Evolutionary conservation across 2,113 vertebrate genomes (phyloP).

Genomic region (Sarotherodon lohbergeri): DNA sequence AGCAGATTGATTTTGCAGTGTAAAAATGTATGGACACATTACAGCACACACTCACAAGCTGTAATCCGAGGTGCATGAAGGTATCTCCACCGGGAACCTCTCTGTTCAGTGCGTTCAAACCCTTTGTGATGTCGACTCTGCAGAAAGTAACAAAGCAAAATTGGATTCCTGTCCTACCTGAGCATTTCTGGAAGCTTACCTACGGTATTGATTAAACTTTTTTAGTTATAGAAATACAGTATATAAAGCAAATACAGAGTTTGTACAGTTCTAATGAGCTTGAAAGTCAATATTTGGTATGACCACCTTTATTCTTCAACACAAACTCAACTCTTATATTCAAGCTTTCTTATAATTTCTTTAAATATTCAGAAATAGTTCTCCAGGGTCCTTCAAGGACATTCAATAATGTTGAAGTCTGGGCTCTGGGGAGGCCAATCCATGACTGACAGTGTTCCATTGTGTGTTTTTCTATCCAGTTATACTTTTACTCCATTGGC

Average conservation of each 20-base stretch:
- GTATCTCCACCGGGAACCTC: constrained; percentile 83
- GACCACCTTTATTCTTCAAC: neutral
- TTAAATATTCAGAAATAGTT: neutral
- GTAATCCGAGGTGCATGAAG: constrained; percentile 83
- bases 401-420: neutral
- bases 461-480: neutral
- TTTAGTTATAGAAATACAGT: neutral
- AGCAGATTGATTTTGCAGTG: neutral
- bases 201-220: neutral
- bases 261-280: neutral
- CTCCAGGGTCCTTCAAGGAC: neutral
- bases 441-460: neutral
- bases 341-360: neutral
- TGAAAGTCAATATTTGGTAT: neutral
- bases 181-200: neutral
- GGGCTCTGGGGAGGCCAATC: neutral
- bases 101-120: constrained; percentile 72
- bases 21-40: neutral
- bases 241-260: neutral
- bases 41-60: constrained; percentile 34
- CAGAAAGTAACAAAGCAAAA: neutral
- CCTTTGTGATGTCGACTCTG: constrained; percentile 79
- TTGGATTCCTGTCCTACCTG: neutral
- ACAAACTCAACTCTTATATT: neutral
- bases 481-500: neutral